Base-by-base conservation (phyloP, 2,113 vertebrate species). In the Nansenia antarctica region DNA sequence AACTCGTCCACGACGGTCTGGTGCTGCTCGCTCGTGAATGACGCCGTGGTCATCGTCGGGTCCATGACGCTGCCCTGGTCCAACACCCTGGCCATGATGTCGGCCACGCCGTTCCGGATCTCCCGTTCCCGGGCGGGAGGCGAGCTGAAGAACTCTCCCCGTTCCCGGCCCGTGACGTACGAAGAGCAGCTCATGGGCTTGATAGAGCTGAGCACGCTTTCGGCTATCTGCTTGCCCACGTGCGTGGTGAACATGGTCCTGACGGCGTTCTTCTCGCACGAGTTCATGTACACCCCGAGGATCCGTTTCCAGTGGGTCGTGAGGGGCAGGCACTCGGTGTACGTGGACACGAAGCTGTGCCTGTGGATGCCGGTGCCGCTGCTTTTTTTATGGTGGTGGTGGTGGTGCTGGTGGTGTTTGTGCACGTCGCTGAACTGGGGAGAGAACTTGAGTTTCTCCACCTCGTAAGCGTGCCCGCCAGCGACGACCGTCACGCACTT, bases 281-380 rank as follows among this genome's bases (percentile, higher is more conserved):
- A 52, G n/a, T 52, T 52, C 47, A 52, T 52, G n/a, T 52, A 52
- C 47, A 52, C n/a, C n/a, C 47, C n/a, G 14, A 52, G n/a, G 14
- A 52, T 52, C n/a, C n/a, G 47, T 52, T 20, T 52, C 47, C 47
- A 52, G 47, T 52, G 47, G 14, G 12, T 52, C 14, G 47, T 52
- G 47, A 52, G 47, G n/a, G 14, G 47, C n/a, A 52, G 47, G n/a
- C 47, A 52, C 14, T 52, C 47, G 5, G 14, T 20, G n/a, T 52
- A 52, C n/a, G 47, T 52, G 14, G 47, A 52, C 14, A 20, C n/a
- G n/a, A 52, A 52, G n/a, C 14, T 52, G 47, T 52, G 14, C n/a
- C n/a, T 52, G 47, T 52, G n/a, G n/a, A n/a, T n/a, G n/a, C n/a
- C n/a, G n/a, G n/a, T n/a, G n/a, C n/a, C n/a, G n/a, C n/a, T n/a